Conservation (phyloP, 30 jellyfish, hydroid and myxozoan genomes). For the Turritopsis rubra region DNA sequence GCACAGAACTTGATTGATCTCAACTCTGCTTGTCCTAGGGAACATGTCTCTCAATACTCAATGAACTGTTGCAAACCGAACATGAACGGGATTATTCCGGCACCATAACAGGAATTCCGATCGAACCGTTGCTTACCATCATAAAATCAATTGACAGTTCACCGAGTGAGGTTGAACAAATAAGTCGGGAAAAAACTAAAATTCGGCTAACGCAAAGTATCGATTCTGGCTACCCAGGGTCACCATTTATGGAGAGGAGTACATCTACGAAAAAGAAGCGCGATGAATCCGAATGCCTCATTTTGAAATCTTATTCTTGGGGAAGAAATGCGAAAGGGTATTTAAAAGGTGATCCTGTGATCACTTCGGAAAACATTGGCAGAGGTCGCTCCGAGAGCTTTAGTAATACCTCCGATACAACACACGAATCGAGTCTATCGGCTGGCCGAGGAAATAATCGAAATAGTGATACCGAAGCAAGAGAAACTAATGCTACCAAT, state of each 20-base stretch:
- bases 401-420: slow-evolving; percentile 42
- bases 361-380: slow-evolving; percentile 43
- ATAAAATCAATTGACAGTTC: slow-evolving; percentile 43
- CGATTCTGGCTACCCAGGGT: slow-evolving; percentile 33
- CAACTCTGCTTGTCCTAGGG: slow-evolving; percentile 34
- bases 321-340: slow-evolving; percentile 3
- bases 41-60: slow-evolving; percentile 74
- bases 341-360: slow-evolving; percentile 10
- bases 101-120: slow-evolving; percentile 79
- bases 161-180: not conserved
- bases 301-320: slow-evolving; percentile 7
- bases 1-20: not conserved
- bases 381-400: slow-evolving; percentile 75
- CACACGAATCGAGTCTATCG: slow-evolving; percentile 65
- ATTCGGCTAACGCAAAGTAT: slow-evolving; percentile 1
- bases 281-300: slow-evolving; percentile 7
- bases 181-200: not conserved
- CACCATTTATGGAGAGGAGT: slow-evolving; percentile 22
- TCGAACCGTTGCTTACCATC: slow-evolving; percentile 75
- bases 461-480: not conserved
- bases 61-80: slow-evolving; percentile 77
- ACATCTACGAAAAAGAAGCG: not conserved
- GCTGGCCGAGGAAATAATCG: not conserved
- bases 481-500: not conserved
- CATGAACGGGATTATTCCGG: slow-evolving; percentile 80